Base-by-base conservation (phyloP, 2,113 vertebrate species). In the Notothenia coriiceps region DNA sequence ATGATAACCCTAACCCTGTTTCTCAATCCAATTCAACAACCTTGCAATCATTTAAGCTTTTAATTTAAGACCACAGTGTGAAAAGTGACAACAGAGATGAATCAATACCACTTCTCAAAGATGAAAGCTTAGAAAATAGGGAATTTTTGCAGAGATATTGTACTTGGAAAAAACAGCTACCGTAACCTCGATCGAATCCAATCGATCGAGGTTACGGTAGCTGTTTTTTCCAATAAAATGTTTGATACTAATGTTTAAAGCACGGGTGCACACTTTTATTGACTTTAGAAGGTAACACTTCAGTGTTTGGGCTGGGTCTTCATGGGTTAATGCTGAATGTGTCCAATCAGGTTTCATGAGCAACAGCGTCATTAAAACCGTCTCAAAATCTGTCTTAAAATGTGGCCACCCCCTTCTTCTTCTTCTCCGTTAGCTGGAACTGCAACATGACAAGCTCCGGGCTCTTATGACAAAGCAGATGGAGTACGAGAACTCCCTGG, bases 401-500 rank as follows among this genome's bases (percentile, higher is more conserved):
- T 25, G 44, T 10, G 51, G 14, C 6, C 0, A 1, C 57, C 8
- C 6, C 12, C 9, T 29, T 43, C 4, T 50, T 60, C 14, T 35
- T 59, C 29, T 35, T 35, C 55, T 57, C 50, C 69, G 73, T 54
- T 91, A 99, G 98, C 95, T 99, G 8, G 97, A 97, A 90, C 89
- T 96, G 59, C 96, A 96, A 77, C 98, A 98, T 0, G 97, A 98
- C 80, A 97, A 96, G 91, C 94, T 99, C 72, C 95, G 96, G 68
- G 93, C 90, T 74, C 94, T 97, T 72, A 98, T 99, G 97, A 94
- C 92, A 63, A 96, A 97, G 92, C 98, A 99, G 91, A 96, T 97
- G 22, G 78, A 96, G 50, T 99, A 98, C 79, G 98, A 99, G 93
- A 92, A 88, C 3, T 86, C 94, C 18, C 92, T 99, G 82, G 97